These are phyloP conservation scores for Pelosia muscerda DNA, from an alignment of 2,888 invertebrate species.

Conservation along the genomic window DNA sequence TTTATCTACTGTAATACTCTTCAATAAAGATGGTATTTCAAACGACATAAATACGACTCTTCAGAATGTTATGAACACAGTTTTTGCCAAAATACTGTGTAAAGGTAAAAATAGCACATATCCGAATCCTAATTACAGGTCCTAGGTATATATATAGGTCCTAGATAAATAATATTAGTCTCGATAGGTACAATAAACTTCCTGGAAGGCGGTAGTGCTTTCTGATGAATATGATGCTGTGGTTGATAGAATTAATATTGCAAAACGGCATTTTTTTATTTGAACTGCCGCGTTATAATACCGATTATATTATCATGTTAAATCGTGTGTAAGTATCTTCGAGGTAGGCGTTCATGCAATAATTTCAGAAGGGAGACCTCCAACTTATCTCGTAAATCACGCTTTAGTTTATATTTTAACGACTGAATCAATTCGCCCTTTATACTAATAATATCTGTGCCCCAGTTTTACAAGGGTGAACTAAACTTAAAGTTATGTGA, in stretches of 20 bases:
- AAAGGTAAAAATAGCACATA: not conserved
- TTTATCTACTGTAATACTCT: too few species aligned
- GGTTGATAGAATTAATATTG: constrained; percentile 28
- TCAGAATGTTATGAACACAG: too few species aligned
- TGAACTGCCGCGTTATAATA: constrained; percentile 54
- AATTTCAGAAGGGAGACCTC: constrained; percentile 38
- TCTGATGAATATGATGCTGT: constrained; percentile 27
- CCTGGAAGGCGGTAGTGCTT: not conserved
- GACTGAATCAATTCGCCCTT: constrained; percentile 48
- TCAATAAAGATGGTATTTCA: too few species aligned
- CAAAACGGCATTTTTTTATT: constrained; percentile 51
- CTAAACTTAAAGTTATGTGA: constrained; percentile 17
- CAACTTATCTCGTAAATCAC: constrained; percentile 49
- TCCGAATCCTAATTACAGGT: not conserved
- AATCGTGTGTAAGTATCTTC: constrained; percentile 57
- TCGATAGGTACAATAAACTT: not conserved
- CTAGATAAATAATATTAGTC: not conserved
- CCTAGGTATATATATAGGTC: not conserved
- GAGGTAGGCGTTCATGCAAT: constrained; percentile 38
- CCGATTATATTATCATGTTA: constrained; percentile 59
- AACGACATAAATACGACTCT: too few species aligned
- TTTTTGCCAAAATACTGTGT: not conserved
- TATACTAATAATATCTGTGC: constrained; percentile 33
- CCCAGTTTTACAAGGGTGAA: constrained; percentile 22
- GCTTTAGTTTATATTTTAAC: constrained; percentile 48